Conservation (phyloP, 2,888 invertebrate species). For the Lampropteryx suffumata region DNA sequence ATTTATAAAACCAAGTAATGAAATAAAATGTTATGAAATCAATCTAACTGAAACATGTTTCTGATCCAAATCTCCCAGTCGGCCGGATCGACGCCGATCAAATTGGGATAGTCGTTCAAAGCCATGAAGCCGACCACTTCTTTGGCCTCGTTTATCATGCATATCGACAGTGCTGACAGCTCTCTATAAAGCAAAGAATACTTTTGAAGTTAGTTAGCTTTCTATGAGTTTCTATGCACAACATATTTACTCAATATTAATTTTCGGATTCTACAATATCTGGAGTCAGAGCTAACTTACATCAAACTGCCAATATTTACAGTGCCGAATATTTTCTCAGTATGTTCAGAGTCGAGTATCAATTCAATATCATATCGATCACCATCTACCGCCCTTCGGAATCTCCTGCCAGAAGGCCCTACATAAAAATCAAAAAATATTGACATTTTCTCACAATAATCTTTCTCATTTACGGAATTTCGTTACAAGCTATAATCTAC, state of each 20-base stretch:
- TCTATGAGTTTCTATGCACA: no score
- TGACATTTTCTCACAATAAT: conserved; percentile 51
- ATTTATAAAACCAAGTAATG: no score
- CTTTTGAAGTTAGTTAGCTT: no score
- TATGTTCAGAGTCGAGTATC: conserved; percentile 46
- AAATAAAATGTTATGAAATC: not conserved
- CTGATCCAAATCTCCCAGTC: conserved; percentile 80
- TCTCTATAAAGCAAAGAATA: conserved; percentile 36
- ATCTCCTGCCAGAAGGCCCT: conserved; percentile 53
- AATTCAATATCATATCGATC: conserved; percentile 60
- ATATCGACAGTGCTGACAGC: conserved; percentile 73
- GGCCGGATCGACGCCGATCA: conserved; percentile 77
- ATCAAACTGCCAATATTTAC: conserved; percentile 62
- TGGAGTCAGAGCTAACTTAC: conserved; percentile 45
- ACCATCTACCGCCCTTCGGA: conserved; percentile 65
- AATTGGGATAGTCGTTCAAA: conserved; percentile 76
- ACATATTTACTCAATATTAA: no score
- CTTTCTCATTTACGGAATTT: not conserved
- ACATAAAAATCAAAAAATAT: conserved; percentile 71
- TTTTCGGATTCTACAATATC: no score
- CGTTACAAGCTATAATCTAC: conserved; percentile 42
- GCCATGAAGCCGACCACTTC: conserved; percentile 68
- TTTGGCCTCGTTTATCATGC: conserved; percentile 68
- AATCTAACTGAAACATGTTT: conserved; percentile 67
- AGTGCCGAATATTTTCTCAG: conserved; percentile 51